phyloP scores from a whole-genome alignment of 2,797 vertebrate genomes.

The Typhlichthys subterraneus region DNA sequence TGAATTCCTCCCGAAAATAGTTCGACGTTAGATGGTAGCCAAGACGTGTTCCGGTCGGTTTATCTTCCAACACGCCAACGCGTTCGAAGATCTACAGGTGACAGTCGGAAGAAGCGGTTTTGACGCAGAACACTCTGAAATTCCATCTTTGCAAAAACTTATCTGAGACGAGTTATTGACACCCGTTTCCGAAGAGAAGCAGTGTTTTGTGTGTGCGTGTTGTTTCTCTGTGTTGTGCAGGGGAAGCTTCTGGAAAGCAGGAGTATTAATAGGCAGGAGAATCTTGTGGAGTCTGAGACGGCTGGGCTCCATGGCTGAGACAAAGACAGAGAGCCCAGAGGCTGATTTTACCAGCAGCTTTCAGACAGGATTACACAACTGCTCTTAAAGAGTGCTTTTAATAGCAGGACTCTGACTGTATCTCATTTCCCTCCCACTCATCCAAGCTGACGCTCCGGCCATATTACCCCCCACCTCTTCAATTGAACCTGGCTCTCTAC shows the following conservation, averaged over 20 bases:
- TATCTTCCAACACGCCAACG: too few relatives aligned
- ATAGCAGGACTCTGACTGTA: slow-evolving; percentile 57
- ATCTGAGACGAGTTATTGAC: too few relatives aligned
- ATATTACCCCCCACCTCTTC: slow-evolving; percentile 11
- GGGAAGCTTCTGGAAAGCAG: slow-evolving; percentile 27
- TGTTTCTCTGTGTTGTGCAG: slow-evolving; percentile 5
- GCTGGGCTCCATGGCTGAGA: slow-evolving; percentile 30
- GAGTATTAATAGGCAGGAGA: slow-evolving; percentile 47
- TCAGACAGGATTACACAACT: slow-evolving; percentile 72
- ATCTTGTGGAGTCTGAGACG: slow-evolving; percentile 24
- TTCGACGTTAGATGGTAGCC: too few relatives aligned
- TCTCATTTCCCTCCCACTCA: slow-evolving; percentile 59
- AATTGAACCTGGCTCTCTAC: slow-evolving; percentile 17
- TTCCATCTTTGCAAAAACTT: too few relatives aligned
- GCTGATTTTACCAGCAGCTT: slow-evolving; percentile 62
- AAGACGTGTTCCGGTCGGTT: too few relatives aligned
- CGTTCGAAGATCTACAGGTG: too few relatives aligned
- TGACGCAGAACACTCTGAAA: too few relatives aligned
- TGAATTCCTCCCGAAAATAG: too few relatives aligned
- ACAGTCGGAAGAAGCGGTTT: too few relatives aligned
- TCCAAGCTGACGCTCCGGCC: slow-evolving; percentile 37
- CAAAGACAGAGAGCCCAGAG: slow-evolving; percentile 58
- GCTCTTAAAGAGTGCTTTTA: slow-evolving; percentile 68
- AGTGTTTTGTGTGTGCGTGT: not conserved
- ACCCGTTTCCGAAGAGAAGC: too few relatives aligned